These are phyloP conservation scores for Agriopis marginaria DNA, from an alignment of 2,888 invertebrate genomes.

Conservation along the genomic window DNA sequence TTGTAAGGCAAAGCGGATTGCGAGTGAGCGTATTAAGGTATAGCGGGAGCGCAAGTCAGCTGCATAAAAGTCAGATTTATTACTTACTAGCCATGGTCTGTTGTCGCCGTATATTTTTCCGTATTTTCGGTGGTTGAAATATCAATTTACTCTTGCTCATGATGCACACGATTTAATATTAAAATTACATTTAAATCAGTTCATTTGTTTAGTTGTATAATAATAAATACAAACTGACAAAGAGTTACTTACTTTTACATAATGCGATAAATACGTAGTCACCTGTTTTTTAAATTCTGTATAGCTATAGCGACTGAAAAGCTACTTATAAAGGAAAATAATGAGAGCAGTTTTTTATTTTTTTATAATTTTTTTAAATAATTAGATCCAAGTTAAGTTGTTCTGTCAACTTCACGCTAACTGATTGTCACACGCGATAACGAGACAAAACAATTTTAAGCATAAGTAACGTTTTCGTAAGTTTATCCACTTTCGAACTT, in stretches of 20 bases:
- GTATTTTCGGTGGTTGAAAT: too few relatives aligned
- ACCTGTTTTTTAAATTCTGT: background rate
- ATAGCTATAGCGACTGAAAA: background rate
- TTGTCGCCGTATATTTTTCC: too few relatives aligned
- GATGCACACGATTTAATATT: background rate
- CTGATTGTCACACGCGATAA: background rate
- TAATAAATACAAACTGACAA: background rate
- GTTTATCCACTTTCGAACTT: too few relatives aligned
- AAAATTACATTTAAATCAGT: too few relatives aligned
- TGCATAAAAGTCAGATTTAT: background rate
- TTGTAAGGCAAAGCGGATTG: constrained; percentile 59
- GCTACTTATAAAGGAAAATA: too few relatives aligned
- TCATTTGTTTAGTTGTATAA: background rate
- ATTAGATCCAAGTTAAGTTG: too few relatives aligned
- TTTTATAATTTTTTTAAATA: too few relatives aligned
- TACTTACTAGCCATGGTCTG: background rate
- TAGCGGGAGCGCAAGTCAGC: too few relatives aligned
- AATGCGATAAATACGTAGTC: background rate
- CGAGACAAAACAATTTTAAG: too few relatives aligned
- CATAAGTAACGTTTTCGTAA: background rate
- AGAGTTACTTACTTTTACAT: background rate
- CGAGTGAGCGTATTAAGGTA: constrained; percentile 25
- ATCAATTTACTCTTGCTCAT: too few relatives aligned
- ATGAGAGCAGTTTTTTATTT: too few relatives aligned
- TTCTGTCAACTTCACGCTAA: too few relatives aligned